phyloP scores from a whole-genome alignment of 1,140 invertebrate species.

The Calliopsis andreniformis region DNA sequence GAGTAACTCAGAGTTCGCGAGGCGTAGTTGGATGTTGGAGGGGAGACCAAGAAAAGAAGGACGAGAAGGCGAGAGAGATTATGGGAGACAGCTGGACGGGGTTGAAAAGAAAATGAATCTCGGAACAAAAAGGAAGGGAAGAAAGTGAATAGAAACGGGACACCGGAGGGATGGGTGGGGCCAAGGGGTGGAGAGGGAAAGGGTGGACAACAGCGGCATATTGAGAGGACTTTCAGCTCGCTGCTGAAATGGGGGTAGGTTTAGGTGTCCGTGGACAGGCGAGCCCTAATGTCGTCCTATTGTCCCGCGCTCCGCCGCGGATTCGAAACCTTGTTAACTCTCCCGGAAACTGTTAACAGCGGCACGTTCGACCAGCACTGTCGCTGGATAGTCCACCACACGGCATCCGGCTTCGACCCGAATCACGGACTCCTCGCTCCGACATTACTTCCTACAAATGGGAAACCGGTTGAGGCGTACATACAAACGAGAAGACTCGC shows the following conservation, averaged over 20 bases:
- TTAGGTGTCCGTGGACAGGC: conserved; percentile 57
- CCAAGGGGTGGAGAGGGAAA: background rate
- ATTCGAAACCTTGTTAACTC: conserved; percentile 74
- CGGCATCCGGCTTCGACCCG: conserved; percentile 50
- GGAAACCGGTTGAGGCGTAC: conserved; percentile 35
- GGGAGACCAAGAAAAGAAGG: no score
- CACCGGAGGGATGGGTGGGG: background rate
- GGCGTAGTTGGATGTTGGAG: no score
- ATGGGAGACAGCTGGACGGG: background rate
- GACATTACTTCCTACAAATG: conserved; percentile 62
- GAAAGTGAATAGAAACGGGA: background rate
- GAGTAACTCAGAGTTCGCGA: no score
- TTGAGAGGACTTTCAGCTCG: conserved; percentile 12
- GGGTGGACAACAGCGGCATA: conserved; percentile 7
- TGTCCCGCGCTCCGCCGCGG: conserved; percentile 65
- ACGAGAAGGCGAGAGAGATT: conserved; percentile 1
- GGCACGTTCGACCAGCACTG: conserved; percentile 61
- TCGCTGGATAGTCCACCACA: conserved; percentile 28
- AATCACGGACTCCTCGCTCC: conserved; percentile 51
- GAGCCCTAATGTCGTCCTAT: conserved; percentile 69
- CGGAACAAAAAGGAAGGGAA: background rate
- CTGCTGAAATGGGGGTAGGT: conserved; percentile 45
- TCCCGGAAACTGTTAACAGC: conserved; percentile 74
- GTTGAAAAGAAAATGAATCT: background rate
- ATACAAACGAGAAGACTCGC: conserved; percentile 53